Evolutionary conservation across 2,113 vertebrate genomes (phyloP).

Genomic region (Ardeotis arabs): DNA sequence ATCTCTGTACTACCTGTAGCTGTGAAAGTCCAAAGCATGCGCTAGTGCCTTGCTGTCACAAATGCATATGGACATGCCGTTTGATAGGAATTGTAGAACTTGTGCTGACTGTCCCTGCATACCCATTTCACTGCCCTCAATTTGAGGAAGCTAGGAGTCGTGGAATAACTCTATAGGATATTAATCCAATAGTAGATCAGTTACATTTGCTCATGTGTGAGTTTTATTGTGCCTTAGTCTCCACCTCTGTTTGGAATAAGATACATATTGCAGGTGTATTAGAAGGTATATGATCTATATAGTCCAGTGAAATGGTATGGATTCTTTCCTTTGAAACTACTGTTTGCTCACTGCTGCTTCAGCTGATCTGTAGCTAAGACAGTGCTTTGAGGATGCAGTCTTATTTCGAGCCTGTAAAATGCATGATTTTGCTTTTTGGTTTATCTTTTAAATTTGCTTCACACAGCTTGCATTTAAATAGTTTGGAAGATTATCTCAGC

Average conservation of each 20-base stretch:
- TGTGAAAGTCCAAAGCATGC: background rate
- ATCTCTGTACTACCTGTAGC: background rate
- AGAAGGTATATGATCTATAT: background rate
- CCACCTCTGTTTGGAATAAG: background rate
- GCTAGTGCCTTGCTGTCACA: background rate
- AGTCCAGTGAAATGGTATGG: background rate
- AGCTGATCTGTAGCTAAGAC: background rate
- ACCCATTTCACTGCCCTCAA: background rate
- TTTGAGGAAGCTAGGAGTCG: background rate
- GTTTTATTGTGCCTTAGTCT: background rate
- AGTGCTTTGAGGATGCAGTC: background rate
- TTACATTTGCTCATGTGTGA: background rate
- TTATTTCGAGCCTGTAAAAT: background rate
- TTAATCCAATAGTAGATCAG: background rate
- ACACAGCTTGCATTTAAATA: background rate
- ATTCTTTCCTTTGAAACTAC: background rate
- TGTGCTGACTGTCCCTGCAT: background rate
- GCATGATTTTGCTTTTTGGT: background rate
- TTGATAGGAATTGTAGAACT: background rate
- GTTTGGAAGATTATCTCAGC: background rate
- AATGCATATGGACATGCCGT: background rate
- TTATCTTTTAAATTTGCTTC: conserved; percentile 5
- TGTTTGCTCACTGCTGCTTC: background rate
- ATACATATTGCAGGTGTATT: background rate
- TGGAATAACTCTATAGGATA: background rate